phyloP scores from a whole-genome alignment of 2,888 invertebrate species.

The Amblyjoppa proteus region DNA sequence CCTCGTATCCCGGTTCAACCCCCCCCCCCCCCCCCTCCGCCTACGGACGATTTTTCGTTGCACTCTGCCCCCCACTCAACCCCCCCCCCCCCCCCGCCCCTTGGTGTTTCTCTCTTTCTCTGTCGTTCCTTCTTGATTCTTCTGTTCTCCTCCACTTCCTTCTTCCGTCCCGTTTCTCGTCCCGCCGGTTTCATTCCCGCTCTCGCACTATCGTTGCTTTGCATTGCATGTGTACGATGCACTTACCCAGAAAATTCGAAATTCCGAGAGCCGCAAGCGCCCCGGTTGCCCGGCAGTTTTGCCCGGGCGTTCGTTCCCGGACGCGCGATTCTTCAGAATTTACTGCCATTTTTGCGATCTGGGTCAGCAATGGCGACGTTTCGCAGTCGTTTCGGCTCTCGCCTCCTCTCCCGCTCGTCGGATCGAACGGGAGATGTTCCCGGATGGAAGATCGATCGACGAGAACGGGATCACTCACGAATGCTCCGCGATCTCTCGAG shows the following conservation, averaged over 20 bases:
- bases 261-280: conserved; percentile 26
- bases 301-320: conserved; percentile 10
- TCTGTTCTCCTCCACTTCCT: conserved; percentile 4
- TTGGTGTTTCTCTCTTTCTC: not conserved
- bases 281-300: not conserved
- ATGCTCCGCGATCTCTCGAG: not conserved
- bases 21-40: not conserved
- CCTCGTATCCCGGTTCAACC: conserved; percentile 53
- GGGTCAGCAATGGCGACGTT: conserved; percentile 48
- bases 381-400: conserved; percentile 11
- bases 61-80: not conserved
- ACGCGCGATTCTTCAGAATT: conserved; percentile 47
- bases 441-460: conserved; percentile 52
- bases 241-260: conserved; percentile 56
- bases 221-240: conserved; percentile 40
- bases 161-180: conserved; percentile 26
- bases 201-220: conserved; percentile 11
- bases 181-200: conserved; percentile 6
- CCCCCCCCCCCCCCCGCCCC: not conserved
- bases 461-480: conserved; percentile 3
- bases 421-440: conserved; percentile 19
- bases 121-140: conserved; percentile 14
- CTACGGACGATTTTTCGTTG: conserved; percentile 4
- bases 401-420: not conserved
- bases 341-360: conserved; percentile 57